phyloP scores from a whole-genome alignment of 2,113 vertebrate species.

The Myanophis thanlyinensis region DNA sequence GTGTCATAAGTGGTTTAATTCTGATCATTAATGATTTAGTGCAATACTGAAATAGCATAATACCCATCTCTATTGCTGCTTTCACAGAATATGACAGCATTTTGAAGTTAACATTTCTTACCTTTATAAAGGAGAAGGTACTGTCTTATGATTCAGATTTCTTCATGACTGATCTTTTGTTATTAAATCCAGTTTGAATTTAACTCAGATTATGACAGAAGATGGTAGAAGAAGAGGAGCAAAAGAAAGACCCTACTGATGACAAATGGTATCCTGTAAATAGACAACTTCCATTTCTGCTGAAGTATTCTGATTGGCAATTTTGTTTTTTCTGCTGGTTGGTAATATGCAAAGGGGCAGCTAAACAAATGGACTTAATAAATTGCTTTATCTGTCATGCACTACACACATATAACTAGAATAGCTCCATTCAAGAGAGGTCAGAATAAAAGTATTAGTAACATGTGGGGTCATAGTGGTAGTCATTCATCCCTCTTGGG shows the following conservation, averaged over 20 bases:
- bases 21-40: not conserved
- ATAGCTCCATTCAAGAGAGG: not conserved
- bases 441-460: not conserved
- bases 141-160: not conserved
- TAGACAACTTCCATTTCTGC: not conserved
- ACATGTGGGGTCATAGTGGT: not conserved
- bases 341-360: not conserved
- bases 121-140: not conserved
- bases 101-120: not conserved
- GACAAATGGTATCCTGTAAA: not conserved
- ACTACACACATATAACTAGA: not conserved
- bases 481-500: not conserved
- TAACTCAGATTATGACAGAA: not conserved
- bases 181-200: not conserved
- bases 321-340: not conserved
- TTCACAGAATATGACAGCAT: not conserved
- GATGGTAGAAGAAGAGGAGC: not conserved
- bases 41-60: not conserved
- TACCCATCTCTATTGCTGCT: not conserved
- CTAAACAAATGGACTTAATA: not conserved
- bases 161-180: not conserved
- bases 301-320: not conserved
- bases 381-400: not conserved
- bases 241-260: not conserved
- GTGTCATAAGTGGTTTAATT: not conserved